Conservation (phyloP, 2,113 vertebrate species). For the Gavialis gangeticus region DNA sequence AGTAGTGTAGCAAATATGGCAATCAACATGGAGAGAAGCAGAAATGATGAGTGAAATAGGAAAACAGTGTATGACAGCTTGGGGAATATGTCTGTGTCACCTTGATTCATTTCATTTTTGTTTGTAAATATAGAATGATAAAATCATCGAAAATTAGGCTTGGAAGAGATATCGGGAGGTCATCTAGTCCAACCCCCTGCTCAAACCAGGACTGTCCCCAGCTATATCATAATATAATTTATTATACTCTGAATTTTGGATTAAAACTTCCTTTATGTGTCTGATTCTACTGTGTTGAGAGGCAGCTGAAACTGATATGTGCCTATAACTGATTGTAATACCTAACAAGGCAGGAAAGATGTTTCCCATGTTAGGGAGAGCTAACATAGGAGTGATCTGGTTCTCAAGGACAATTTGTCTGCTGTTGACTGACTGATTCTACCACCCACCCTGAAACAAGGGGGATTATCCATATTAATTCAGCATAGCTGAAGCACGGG, state of each 20-base stretch:
- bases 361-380: neutral
- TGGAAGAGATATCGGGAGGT: no score
- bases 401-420: no score
- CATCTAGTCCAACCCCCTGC: no score
- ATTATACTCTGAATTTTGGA: neutral
- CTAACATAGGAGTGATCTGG: neutral
- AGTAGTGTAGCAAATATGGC: neutral
- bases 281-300: neutral
- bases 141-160: no score
- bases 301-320: neutral
- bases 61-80: neutral
- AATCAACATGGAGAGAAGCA: neutral
- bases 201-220: no score
- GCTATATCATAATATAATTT: no score
- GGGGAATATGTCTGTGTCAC: no score
- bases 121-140: neutral
- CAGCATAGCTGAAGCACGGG: neutral
- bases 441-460: neutral
- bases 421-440: neutral
- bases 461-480: neutral
- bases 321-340: neutral
- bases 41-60: neutral
- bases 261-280: neutral
- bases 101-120: fast-evolving
- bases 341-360: neutral